Conservation (phyloP, 2,113 vertebrate species). For the Ellobius talpinus region DNA sequence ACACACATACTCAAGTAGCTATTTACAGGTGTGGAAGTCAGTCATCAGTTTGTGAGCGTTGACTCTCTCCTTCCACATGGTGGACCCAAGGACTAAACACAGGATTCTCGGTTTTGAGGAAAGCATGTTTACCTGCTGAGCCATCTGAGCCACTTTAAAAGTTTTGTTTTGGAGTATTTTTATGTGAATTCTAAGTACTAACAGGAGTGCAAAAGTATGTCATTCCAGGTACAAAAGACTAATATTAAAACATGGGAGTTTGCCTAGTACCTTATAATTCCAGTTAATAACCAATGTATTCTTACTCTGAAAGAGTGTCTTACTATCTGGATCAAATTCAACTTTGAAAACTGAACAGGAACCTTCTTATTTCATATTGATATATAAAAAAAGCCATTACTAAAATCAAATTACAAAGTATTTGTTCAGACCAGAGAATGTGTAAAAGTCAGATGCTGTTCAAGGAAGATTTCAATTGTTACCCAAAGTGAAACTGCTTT, state of each 20-base stretch:
- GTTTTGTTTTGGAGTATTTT: neutral
- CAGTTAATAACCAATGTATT: neutral
- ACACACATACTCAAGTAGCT: too few relatives aligned
- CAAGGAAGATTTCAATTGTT: slow-evolving; percentile 63
- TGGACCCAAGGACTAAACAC: neutral
- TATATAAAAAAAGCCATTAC: slow-evolving; percentile 41
- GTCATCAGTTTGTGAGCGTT: neutral
- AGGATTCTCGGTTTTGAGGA: neutral
- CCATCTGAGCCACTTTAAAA: neutral
- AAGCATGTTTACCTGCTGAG: neutral
- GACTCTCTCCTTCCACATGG: neutral
- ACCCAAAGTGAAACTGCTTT: neutral
- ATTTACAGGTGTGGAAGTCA: neutral
- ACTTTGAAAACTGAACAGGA: slow-evolving; percentile 8
- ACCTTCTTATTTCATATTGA: neutral
- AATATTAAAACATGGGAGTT: neutral
- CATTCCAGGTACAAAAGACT: neutral
- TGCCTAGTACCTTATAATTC: neutral
- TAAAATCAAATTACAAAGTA: slow-evolving; percentile 66
- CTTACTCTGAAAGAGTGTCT: neutral
- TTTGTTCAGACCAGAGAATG: slow-evolving; percentile 27
- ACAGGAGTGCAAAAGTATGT: neutral
- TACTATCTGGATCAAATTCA: neutral
- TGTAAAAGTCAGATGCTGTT: neutral
- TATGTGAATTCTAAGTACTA: neutral